Evolutionary conservation across 35 echinoderm and acorn worm genomes (phyloP).

Genomic region (Strongylocentrotus purpuratus): DNA sequence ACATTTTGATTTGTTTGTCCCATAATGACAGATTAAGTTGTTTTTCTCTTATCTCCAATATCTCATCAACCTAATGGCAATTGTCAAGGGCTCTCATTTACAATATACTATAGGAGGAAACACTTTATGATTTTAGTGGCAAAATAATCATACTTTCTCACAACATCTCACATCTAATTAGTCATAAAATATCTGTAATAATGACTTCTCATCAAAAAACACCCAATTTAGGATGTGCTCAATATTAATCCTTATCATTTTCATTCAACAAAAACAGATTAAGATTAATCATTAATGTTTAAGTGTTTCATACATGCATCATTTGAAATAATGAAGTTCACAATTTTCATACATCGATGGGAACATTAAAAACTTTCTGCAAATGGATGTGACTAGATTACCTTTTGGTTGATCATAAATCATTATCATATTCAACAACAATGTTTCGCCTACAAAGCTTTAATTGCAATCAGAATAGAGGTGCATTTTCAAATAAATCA

Average conservation of each 20-base stretch:
- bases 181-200: neutral
- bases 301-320: neutral
- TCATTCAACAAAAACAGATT: neutral
- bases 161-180: neutral
- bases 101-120: neutral
- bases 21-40: neutral
- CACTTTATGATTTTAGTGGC: neutral
- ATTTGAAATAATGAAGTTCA: neutral
- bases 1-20: neutral
- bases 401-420: neutral
- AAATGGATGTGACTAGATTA: neutral
- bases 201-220: neutral
- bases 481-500: neutral
- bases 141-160: neutral
- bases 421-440: neutral
- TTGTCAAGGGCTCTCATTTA: neutral
- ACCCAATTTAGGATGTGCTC: neutral
- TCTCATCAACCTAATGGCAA: neutral
- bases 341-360: neutral
- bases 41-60: neutral
- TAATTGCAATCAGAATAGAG: neutral
- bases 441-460: neutral
- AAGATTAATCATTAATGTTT: neutral
- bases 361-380: neutral
- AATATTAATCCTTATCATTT: neutral